phyloP scores from a whole-genome alignment of 2,113 vertebrate genomes.

The Notarius quadriscutis region DNA sequence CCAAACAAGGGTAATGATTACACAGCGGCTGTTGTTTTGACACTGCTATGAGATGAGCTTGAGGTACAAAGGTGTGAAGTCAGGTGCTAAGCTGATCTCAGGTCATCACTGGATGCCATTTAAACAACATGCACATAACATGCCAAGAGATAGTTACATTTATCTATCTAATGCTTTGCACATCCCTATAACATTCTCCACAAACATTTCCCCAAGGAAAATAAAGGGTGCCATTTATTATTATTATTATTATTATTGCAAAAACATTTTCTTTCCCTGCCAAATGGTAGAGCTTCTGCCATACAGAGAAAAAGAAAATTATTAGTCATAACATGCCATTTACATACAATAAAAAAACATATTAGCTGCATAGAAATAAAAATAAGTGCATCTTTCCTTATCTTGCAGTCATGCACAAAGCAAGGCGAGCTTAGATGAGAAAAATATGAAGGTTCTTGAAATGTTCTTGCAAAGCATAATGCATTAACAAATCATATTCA shows the following conservation, averaged over 20 bases:
- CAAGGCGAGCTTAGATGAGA: neutral
- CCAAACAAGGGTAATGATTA: slow-evolving; percentile 58
- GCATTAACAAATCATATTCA: neutral
- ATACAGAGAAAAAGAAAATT: neutral
- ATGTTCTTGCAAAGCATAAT: neutral
- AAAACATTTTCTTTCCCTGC: neutral
- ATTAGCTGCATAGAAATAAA: neutral
- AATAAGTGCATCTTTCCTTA: neutral
- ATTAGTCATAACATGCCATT: neutral
- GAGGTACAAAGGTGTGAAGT: slow-evolving; percentile 16
- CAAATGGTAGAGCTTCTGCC: neutral
- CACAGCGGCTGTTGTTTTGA: slow-evolving; percentile 32
- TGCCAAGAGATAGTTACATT: neutral
- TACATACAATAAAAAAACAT: neutral
- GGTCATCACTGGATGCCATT: neutral
- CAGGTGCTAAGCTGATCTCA: neutral
- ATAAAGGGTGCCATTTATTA: neutral
- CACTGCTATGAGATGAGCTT: slow-evolving; percentile 15
- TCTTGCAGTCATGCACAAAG: neutral
- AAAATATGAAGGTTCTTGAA: neutral
- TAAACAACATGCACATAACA: neutral
- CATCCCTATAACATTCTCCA: neutral
- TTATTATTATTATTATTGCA: neutral
- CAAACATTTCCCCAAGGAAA: neutral
- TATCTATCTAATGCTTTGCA: neutral